A percentile compares a stretch with the other conserved stretches of the same genome.
Conservation (phyloP, 2,113 vertebrate genomes). For the Pycnonotus jocosus region DNA sequence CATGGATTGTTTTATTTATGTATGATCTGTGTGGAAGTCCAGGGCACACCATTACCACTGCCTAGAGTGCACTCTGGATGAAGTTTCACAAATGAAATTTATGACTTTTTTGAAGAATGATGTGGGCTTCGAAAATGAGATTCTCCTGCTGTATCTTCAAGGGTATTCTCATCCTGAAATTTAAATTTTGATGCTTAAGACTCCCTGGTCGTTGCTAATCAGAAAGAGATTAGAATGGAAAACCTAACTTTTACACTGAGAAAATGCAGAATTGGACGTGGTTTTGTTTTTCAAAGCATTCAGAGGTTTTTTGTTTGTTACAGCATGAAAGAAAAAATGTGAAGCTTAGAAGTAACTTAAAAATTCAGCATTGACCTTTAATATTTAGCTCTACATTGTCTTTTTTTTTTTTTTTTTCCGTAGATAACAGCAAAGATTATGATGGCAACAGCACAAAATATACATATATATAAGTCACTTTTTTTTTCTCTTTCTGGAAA, state of each 20-base stretch:
- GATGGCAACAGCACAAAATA: not conserved
- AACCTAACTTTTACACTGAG: not conserved
- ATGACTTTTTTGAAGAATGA: not conserved
- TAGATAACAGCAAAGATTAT: not conserved
- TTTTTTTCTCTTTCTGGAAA: not conserved
- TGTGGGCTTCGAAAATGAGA: not conserved
- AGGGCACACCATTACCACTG: not conserved
- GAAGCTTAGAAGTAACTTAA: not conserved
- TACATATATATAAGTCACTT: rapidly evolving
- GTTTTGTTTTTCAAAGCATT: not conserved
- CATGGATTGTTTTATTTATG: not conserved
- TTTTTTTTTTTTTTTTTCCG: not conserved
- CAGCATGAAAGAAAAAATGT: not conserved
- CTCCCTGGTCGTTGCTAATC: not conserved
- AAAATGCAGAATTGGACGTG: not conserved
- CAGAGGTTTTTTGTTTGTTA: not conserved
- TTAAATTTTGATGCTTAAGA: not conserved
- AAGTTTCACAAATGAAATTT: not conserved
- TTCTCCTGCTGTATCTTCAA: not conserved
- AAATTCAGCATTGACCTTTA: not conserved
- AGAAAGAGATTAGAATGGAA: not conserved
- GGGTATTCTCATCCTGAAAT: not conserved
- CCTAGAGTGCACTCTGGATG: not conserved
- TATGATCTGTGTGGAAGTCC: not conserved
- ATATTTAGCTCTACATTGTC: not conserved